These are phyloP conservation scores for Philaethria dido DNA, from an alignment of 2,888 invertebrate species.

Conservation along the genomic window DNA sequence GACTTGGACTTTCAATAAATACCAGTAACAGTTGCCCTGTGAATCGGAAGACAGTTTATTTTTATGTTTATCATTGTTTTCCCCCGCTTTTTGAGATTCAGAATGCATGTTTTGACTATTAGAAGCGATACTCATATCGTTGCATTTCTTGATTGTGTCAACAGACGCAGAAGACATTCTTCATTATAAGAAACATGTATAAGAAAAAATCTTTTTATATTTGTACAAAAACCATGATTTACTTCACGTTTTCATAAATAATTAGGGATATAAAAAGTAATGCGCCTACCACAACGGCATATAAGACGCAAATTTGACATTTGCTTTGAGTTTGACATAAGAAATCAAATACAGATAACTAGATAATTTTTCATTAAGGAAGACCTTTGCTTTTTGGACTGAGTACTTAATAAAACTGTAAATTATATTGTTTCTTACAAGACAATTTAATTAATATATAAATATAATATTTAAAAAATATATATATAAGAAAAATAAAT, in stretches of 20 bases:
- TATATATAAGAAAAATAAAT: no score
- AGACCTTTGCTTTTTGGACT: no score
- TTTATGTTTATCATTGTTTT: constrained; percentile 65
- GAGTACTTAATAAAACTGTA: no score
- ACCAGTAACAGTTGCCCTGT: constrained; percentile 76
- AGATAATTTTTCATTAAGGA: background rate
- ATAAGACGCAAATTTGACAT: constrained; percentile 14
- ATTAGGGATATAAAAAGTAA: constrained; percentile 7
- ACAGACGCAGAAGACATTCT: constrained; percentile 56
- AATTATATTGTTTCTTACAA: no score
- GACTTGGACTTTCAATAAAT: constrained; percentile 34
- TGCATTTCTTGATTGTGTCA: constrained; percentile 54
- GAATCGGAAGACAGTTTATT: constrained; percentile 65
- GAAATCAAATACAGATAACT: background rate
- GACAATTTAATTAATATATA: no score
- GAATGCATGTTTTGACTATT: constrained; percentile 57
- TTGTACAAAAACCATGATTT: constrained; percentile 22
- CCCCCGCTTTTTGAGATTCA: constrained; percentile 72
- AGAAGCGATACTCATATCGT: constrained; percentile 55
- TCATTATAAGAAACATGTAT: constrained; percentile 20
- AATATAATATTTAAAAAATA: no score
- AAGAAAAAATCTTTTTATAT: constrained; percentile 28
- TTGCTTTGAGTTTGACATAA: background rate
- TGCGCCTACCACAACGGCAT: constrained; percentile 4
- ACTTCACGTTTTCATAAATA: constrained; percentile 13